These are phyloP conservation scores for Gasteruption jaculator DNA, from an alignment of 2,888 invertebrate species.

Conservation along the genomic window DNA sequence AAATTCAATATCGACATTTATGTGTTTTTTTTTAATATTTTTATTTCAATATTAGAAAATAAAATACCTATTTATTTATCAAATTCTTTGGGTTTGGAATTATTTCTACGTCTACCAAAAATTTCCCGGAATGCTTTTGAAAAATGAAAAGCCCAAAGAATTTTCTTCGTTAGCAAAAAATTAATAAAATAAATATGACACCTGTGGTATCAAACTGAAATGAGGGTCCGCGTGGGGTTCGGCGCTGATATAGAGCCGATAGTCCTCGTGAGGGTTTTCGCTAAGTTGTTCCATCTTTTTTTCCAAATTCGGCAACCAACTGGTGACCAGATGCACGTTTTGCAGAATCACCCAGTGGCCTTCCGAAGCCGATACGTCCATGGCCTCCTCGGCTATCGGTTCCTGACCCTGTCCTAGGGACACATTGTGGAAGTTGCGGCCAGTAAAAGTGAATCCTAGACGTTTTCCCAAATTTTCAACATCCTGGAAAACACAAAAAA, in stretches of 20 bases:
- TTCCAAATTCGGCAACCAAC: conserved; percentile 83
- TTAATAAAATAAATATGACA: too few relatives aligned
- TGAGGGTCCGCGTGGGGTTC: conserved; percentile 75
- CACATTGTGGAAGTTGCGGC: conserved; percentile 85
- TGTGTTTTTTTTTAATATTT: too few relatives aligned
- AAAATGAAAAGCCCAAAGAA: too few relatives aligned
- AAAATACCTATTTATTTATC: too few relatives aligned
- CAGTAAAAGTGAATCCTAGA: conserved; percentile 74
- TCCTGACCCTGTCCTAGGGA: conserved; percentile 95
- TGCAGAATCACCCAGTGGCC: conserved; percentile 94
- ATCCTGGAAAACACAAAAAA: conserved; percentile 59
- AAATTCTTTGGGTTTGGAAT: too few relatives aligned
- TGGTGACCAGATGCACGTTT: conserved; percentile 88
- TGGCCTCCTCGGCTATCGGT: conserved; percentile 82
- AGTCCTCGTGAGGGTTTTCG: conserved; percentile 57
- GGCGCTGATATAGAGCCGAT: conserved; percentile 76
- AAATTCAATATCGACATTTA: too few relatives aligned
- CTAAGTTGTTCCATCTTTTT: conserved; percentile 84
- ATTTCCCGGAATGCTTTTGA: too few relatives aligned
- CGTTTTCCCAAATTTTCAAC: conserved; percentile 81
- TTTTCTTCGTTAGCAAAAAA: too few relatives aligned
- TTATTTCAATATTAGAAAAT: too few relatives aligned
- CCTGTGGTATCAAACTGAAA: conserved; percentile 60
- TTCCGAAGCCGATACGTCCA: conserved; percentile 73
- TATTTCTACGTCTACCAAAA: too few relatives aligned